Evolutionary conservation across 2,797 vertebrate species (phyloP).

Genomic region (Eutrigla gurnardus): DNA sequence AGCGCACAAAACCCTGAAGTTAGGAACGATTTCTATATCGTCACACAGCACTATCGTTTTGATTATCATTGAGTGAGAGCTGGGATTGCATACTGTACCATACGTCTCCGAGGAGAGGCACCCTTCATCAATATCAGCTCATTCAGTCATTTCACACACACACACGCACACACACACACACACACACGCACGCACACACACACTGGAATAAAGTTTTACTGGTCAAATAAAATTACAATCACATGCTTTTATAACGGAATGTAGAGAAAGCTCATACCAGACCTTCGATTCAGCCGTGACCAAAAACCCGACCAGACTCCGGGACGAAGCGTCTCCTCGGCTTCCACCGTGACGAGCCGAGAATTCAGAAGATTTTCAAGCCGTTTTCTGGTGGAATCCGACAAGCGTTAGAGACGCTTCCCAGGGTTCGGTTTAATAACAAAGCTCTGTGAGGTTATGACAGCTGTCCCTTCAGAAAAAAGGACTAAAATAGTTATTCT

Average conservation of each 20-base stretch:
- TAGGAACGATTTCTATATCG: constrained; percentile 76
- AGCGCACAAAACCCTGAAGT: constrained; percentile 82
- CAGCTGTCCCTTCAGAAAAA: constrained; percentile 63
- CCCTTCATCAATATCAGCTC: constrained; percentile 77
- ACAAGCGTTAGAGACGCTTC: constrained; percentile 37
- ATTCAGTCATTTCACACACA: constrained; percentile 31
- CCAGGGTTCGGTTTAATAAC: constrained; percentile 29
- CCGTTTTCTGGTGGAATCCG: constrained; percentile 25
- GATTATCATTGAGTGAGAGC: constrained; percentile 81
- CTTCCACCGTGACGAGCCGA: constrained; percentile 37
- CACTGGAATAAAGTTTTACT: constrained; percentile 51
- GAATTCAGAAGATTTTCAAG: constrained; percentile 9
- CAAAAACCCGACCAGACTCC: constrained; percentile 35
- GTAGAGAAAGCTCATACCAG: constrained; percentile 78
- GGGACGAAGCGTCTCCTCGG: constrained; percentile 42
- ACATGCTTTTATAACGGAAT: constrained; percentile 83
- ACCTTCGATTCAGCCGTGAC: constrained; percentile 59
- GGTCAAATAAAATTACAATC: constrained; percentile 75
- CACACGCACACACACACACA: not conserved
- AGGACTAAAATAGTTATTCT: constrained; percentile 59
- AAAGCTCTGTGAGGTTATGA: constrained; percentile 50
- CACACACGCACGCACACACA: constrained; percentile 8
- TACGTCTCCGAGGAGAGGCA: constrained; percentile 71
- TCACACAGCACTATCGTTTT: constrained; percentile 81
- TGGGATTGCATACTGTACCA: constrained; percentile 82